These are phyloP conservation scores for Eutrigla gurnardus DNA, from an alignment of 2,797 vertebrate genomes.

Conservation along the genomic window DNA sequence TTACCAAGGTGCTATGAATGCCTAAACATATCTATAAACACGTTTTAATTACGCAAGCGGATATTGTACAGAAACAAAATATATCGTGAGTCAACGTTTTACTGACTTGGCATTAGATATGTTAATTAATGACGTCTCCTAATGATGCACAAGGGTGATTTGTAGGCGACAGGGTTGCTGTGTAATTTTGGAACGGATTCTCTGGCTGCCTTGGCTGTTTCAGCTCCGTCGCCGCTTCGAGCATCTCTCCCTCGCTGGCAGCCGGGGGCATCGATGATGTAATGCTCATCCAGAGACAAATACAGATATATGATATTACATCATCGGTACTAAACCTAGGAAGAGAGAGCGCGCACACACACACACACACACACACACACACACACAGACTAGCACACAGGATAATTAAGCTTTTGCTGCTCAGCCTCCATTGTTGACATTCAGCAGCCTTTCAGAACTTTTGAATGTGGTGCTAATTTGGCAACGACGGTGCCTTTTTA, in stretches of 20 bases:
- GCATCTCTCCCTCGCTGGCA: conserved; percentile 59
- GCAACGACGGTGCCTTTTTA: conserved; percentile 75
- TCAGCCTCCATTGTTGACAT: conserved; percentile 81
- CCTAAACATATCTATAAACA: neutral
- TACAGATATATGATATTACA: conserved; percentile 78
- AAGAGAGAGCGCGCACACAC: conserved; percentile 23
- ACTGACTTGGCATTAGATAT: neutral
- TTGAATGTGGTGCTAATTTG: conserved; percentile 85
- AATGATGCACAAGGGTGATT: neutral
- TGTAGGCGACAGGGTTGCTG: neutral
- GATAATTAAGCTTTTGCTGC: conserved; percentile 82
- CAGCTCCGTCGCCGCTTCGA: conserved; percentile 41
- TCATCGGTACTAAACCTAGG: conserved; percentile 73
- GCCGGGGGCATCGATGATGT: conserved; percentile 74
- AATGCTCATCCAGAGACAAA: conserved; percentile 75
- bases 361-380: conserved; percentile 32
- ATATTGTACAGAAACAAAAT: neutral
- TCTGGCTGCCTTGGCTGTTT: conserved; percentile 22
- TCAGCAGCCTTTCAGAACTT: conserved; percentile 81
- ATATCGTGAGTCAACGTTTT: neutral
- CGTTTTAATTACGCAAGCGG: neutral
- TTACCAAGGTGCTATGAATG: neutral
- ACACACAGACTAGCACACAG: conserved; percentile 53
- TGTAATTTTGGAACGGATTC: conserved; percentile 20
- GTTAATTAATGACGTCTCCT: neutral